Percentiles rank a stretch among this genome's conserved stretches.
Conservation (phyloP, 2,888 invertebrate species). For the Adineta ricciae region DNA sequence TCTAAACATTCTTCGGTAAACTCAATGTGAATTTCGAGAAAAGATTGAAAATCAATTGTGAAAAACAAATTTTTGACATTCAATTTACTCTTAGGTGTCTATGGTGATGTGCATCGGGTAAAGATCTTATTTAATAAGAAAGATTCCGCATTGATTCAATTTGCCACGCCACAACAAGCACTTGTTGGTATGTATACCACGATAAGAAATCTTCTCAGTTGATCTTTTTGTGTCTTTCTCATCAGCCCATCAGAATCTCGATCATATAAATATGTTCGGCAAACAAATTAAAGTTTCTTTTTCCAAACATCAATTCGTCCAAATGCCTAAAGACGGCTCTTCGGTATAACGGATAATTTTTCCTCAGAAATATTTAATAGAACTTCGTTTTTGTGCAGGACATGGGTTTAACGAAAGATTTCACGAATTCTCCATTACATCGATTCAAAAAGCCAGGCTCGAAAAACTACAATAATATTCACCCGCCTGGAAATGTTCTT, state of each 20-base stretch:
- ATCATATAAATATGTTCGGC: constrained; percentile 88
- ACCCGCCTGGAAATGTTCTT: constrained; percentile 92
- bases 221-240: neutral
- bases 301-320: constrained; percentile 95
- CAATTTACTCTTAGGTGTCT: constrained; percentile 59
- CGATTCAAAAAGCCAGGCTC: constrained; percentile 99
- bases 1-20: neutral
- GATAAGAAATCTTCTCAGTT: neutral
- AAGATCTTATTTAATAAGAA: constrained; percentile 99
- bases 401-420: constrained; percentile 95
- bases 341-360: neutral
- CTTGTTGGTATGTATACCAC: constrained; percentile 67
- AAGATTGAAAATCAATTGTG: neutral
- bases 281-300: constrained; percentile 93
- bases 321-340: constrained; percentile 95
- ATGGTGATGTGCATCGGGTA: constrained; percentile 98
- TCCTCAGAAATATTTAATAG: too few species aligned
- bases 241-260: constrained; percentile 66
- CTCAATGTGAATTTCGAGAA: neutral
- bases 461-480: constrained; percentile 99
- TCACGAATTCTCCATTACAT: constrained; percentile 82
- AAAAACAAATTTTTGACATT: neutral
- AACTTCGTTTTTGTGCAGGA: constrained; percentile 54
- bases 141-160: constrained; percentile 96
- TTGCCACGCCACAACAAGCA: constrained; percentile 95